phyloP scores from a whole-genome alignment of 2,797 vertebrate genomes.

The Acridotheres tristis region DNA sequence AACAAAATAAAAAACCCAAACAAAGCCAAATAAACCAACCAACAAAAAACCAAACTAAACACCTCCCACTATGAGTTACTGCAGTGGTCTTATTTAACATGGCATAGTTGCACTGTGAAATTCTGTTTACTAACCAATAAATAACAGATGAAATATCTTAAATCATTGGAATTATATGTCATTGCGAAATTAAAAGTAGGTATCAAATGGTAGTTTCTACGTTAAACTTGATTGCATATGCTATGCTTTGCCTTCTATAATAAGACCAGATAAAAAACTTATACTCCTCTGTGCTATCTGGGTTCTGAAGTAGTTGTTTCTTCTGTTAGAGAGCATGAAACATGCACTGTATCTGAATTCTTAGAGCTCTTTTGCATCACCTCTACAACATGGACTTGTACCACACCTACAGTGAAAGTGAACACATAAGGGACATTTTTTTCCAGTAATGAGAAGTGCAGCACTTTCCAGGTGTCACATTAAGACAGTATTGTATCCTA shows the following conservation, averaged over 20 bases:
- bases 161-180: conserved; percentile 42
- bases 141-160: conserved; percentile 53
- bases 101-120: neutral
- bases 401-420: neutral
- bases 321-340: neutral
- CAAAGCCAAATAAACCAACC: neutral
- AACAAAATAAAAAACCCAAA: neutral
- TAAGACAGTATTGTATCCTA: neutral
- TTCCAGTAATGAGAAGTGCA: neutral
- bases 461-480: neutral
- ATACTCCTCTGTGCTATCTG: neutral
- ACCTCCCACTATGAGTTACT: neutral
- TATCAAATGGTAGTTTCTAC: conserved; percentile 39
- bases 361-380: neutral
- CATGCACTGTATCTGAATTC: neutral
- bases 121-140: conserved; percentile 52
- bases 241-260: neutral
- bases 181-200: conserved; percentile 49
- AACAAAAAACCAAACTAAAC: neutral
- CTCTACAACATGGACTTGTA: neutral
- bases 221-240: conserved; percentile 2
- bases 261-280: conserved; percentile 1
- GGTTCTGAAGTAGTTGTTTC: neutral
- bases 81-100: conserved; percentile 21
- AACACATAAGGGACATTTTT: neutral